phyloP scores from a whole-genome alignment of 2,797 vertebrate genomes.

The Liasis olivaceus region DNA sequence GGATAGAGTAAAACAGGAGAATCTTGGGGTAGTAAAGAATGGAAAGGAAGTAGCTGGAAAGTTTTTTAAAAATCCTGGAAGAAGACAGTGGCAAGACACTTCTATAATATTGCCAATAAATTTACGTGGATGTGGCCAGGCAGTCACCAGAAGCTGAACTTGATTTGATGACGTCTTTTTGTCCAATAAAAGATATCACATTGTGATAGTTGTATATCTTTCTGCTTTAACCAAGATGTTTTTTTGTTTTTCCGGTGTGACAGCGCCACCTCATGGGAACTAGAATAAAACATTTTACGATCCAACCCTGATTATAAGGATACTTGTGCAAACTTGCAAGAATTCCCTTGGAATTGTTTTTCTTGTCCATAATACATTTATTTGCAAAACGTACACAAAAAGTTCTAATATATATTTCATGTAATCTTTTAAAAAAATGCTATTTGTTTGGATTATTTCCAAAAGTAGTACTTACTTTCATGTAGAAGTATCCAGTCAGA shows the following conservation, averaged over 20 bases:
- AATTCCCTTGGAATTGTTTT: background rate
- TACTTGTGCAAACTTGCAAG: background rate
- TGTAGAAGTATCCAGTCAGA: background rate
- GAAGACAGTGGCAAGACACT: background rate
- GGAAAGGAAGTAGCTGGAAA: background rate
- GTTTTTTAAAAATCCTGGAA: background rate
- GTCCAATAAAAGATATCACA: background rate
- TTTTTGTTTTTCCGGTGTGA: constrained; percentile 41
- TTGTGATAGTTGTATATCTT: background rate
- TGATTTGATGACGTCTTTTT: background rate
- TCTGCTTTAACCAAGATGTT: background rate
- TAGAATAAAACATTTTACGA: background rate
- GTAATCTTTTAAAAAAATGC: background rate
- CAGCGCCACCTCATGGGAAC: constrained; percentile 68
- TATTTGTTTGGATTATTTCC: background rate
- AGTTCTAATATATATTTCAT: background rate
- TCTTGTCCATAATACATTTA: background rate
- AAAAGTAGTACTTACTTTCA: background rate
- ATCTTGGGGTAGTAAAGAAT: background rate
- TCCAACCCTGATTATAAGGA: background rate
- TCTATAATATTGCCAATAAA: background rate
- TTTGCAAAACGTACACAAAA: background rate
- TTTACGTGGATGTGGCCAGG: background rate
- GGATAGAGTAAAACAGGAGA: background rate
- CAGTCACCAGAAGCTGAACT: background rate